Conservation (phyloP, 2,797 vertebrate genomes). For the Lates japonicus region DNA sequence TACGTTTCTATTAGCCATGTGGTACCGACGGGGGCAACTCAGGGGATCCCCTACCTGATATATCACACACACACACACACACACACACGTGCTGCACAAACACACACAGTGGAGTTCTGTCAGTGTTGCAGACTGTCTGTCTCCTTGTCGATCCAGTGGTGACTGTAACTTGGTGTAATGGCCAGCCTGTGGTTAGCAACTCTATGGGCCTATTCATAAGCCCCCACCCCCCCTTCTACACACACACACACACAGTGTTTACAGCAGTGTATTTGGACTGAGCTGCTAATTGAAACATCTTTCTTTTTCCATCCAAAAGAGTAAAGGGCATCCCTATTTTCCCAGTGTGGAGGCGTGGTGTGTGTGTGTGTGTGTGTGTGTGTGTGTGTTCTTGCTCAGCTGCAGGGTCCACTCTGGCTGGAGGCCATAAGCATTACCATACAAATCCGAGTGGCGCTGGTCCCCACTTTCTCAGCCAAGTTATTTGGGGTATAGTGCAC, state of each 20-base stretch:
- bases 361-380: conserved; percentile 42
- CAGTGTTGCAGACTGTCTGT: conserved; percentile 85
- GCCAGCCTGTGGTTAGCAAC: conserved; percentile 81
- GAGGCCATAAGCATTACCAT: conserved; percentile 76
- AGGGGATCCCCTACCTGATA: conserved; percentile 80
- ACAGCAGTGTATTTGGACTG: conserved; percentile 79
- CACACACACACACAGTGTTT: conserved; percentile 75
- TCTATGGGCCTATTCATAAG: conserved; percentile 86
- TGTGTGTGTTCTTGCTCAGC: conserved; percentile 52
- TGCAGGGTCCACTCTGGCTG: conserved; percentile 68
- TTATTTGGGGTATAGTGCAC: conserved; percentile 58
- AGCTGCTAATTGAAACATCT: conserved; percentile 85
- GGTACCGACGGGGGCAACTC: conserved; percentile 73
- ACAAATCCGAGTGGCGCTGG: conserved; percentile 71
- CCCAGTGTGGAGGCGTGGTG: conserved; percentile 57
- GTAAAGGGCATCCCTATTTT: conserved; percentile 83
- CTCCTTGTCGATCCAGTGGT: conserved; percentile 83
- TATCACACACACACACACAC: conserved; percentile 47
- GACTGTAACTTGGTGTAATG: conserved; percentile 85
- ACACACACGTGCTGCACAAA: conserved; percentile 35
- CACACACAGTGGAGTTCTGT: conserved; percentile 79
- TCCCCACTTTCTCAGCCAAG: conserved; percentile 58
- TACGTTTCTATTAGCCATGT: conserved; percentile 76
- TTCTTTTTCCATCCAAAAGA: conserved; percentile 84
- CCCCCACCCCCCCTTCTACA: too few species aligned